Evolutionary conservation across 2,888 invertebrate species (phyloP).

Genomic region (Hemistola chrysoprasaria): DNA sequence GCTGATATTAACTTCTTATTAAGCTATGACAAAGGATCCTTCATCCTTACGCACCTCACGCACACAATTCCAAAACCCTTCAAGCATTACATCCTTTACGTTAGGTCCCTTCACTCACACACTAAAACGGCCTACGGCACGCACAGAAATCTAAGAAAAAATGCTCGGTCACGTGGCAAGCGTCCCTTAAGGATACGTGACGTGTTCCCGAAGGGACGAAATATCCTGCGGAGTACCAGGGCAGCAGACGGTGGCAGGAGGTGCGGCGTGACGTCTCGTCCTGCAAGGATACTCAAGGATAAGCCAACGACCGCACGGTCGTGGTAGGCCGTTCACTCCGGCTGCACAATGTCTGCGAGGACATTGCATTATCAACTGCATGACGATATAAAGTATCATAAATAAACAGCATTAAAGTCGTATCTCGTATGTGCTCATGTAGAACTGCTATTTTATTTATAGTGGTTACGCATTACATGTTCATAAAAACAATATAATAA

Average conservation of each 20-base stretch:
- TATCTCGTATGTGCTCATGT: too few relatives aligned
- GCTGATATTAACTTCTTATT: background rate
- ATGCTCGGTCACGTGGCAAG: constrained; percentile 18
- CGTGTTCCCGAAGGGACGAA: constrained; percentile 82
- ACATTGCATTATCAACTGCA: constrained; percentile 30
- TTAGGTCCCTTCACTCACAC: constrained; percentile 25
- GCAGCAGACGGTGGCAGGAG: constrained; percentile 61
- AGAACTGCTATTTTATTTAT: too few relatives aligned
- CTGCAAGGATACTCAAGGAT: constrained; percentile 79
- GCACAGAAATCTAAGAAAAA: constrained; percentile 18
- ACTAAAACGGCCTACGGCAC: constrained; percentile 6
- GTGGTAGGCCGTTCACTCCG: constrained; percentile 53
- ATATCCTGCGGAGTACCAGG: constrained; percentile 80
- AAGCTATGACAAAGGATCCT: constrained; percentile 11
- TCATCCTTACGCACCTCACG: constrained; percentile 16
- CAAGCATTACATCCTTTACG: constrained; percentile 10
- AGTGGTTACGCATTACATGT: too few relatives aligned
- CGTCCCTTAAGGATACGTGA: constrained; percentile 61
- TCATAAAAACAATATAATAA: too few relatives aligned
- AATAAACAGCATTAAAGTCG: constrained; percentile 7
- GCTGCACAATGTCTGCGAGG: constrained; percentile 28
- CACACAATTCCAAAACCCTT: constrained; percentile 24
- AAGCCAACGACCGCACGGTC: constrained; percentile 62
- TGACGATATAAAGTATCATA: constrained; percentile 19
- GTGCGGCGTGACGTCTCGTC: constrained; percentile 62